These are phyloP conservation scores for Porites cylindrica DNA, from an alignment of 92 coral and sea anemone genomes.

Conservation along the genomic window DNA sequence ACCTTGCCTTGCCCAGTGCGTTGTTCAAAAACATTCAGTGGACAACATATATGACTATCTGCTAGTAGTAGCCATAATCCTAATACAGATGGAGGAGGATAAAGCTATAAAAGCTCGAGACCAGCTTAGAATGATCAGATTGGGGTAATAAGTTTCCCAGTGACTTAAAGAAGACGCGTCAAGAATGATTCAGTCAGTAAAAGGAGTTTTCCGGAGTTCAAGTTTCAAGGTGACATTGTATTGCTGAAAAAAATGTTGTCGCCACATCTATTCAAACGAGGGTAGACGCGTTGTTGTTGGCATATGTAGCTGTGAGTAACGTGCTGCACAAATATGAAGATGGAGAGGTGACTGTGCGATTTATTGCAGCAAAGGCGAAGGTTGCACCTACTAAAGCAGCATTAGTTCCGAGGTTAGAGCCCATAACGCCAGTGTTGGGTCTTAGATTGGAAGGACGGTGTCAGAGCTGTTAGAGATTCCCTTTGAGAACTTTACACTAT, in stretches of 20 bases:
- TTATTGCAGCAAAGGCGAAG: constrained; percentile 74
- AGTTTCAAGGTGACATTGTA: constrained; percentile 18
- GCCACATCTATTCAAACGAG: constrained; percentile 49
- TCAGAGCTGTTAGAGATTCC: constrained; percentile 36
- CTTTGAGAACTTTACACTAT: constrained; percentile 21
- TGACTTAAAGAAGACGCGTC: constrained; percentile 21
- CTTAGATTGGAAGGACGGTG: constrained; percentile 57
- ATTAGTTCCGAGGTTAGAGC: constrained; percentile 32
- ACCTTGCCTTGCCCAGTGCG: too few relatives aligned
- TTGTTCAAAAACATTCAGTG: too few relatives aligned
- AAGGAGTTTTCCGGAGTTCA: constrained; percentile 13
- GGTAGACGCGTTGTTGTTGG: constrained; percentile 53
- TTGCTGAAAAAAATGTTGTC: not conserved
- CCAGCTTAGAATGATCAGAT: too few relatives aligned
- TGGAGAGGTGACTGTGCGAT: constrained; percentile 40
- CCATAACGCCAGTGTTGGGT: constrained; percentile 68
- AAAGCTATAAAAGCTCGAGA: too few relatives aligned
- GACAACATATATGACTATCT: too few relatives aligned
- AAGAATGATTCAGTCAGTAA: constrained; percentile 19
- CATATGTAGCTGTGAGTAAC: constrained; percentile 61
- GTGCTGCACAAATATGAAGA: constrained; percentile 52
- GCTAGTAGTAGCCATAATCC: too few relatives aligned
- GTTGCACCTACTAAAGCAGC: constrained; percentile 62
- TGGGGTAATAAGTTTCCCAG: constrained; percentile 51
- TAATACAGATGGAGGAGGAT: too few relatives aligned